Percentiles rank a stretch among this genome's conserved stretches.
Conservation (phyloP, 2,113 vertebrate species). For the Calyptommatus sinebrachiatus region DNA sequence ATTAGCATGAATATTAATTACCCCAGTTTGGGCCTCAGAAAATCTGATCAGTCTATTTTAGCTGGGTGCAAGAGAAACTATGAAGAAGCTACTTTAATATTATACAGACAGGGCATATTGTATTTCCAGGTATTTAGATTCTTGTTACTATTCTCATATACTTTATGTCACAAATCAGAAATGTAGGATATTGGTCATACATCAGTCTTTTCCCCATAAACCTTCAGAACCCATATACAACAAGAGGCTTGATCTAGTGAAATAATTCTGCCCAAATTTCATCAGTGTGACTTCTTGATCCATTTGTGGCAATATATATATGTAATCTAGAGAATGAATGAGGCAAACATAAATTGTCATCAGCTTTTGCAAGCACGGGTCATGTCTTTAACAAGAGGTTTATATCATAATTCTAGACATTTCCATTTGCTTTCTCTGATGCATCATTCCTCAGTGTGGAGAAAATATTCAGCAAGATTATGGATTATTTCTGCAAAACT, state of each 20-base stretch:
- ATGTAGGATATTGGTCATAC: neutral
- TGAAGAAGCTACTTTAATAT: neutral
- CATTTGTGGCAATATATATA: neutral
- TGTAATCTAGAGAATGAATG: neutral
- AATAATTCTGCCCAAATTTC: neutral
- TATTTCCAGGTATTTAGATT: neutral
- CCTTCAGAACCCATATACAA: no score
- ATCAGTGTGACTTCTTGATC: neutral
- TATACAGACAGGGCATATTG: neutral
- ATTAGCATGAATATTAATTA: no score
- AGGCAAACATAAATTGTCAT: neutral
- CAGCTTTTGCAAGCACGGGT: neutral
- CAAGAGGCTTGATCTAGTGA: neutral
- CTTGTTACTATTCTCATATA: neutral
- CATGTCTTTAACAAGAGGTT: neutral
- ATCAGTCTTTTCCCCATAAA: neutral
- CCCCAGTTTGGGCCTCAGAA: no score
- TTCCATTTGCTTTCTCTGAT: conserved; percentile 9
- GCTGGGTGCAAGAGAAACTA: no score
- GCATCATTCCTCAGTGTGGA: rapidly evolving
- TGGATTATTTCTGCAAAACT: neutral
- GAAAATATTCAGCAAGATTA: neutral
- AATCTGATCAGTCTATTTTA: no score
- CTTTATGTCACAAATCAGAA: neutral
- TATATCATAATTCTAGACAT: neutral